Evolutionary conservation across 2,113 vertebrate genomes (phyloP).

Genomic region (Apteryx owenii): DNA sequence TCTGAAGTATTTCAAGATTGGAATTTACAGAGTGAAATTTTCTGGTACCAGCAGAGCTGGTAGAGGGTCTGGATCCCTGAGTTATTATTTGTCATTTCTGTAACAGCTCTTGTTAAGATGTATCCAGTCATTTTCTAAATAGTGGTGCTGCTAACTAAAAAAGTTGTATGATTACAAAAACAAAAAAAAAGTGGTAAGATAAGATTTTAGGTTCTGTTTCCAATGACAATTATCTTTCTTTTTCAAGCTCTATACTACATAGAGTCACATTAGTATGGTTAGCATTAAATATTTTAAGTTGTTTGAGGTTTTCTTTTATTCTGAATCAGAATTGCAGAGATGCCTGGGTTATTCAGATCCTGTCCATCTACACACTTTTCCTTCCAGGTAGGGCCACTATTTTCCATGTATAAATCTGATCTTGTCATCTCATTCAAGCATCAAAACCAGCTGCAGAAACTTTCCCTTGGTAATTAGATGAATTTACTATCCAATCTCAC

Average conservation of each 20-base stretch:
- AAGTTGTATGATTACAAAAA: background rate
- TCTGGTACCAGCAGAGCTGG: background rate
- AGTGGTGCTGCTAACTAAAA: background rate
- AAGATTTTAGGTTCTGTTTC: background rate
- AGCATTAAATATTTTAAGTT: background rate
- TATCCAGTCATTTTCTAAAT: background rate
- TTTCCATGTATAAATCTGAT: background rate
- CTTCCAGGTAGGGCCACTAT: background rate
- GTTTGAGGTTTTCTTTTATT: background rate
- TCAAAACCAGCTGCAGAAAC: constrained; percentile 11
- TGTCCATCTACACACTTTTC: background rate
- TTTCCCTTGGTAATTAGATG: background rate
- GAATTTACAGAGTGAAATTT: background rate
- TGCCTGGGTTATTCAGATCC: background rate
- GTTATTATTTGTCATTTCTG: background rate
- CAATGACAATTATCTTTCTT: background rate
- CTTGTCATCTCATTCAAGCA: background rate
- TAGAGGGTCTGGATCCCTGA: background rate
- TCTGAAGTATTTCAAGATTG: background rate
- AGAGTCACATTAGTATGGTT: background rate
- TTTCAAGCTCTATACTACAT: background rate
- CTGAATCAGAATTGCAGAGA: background rate
- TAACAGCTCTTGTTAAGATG: background rate
- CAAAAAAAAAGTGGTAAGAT: background rate
- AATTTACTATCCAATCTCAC: background rate